Evolutionary conservation across 2,113 vertebrate species (phyloP).

Genomic region (Ginglymostoma cirratum): DNA sequence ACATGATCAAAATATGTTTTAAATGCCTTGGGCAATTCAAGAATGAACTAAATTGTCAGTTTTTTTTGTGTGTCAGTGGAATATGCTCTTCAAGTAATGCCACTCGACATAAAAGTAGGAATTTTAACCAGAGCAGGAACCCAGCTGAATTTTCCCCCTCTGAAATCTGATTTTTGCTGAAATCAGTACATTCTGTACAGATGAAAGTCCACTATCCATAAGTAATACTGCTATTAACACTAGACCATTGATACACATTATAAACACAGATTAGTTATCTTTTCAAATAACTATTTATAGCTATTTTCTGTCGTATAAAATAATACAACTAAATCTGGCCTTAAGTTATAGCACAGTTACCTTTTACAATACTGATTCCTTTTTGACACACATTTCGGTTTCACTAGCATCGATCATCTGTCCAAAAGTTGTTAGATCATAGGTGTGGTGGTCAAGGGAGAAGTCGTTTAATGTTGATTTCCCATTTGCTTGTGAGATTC

Average conservation of each 20-base stretch:
- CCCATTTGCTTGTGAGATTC: not conserved
- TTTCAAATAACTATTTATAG: not conserved
- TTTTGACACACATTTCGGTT: not conserved
- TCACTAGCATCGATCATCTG: not conserved
- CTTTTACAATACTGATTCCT: not conserved
- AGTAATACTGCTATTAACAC: not conserved
- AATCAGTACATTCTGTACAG: not conserved
- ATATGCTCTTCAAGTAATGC: not conserved
- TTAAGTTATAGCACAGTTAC: not conserved
- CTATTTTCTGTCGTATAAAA: not conserved
- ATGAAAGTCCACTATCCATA: not conserved
- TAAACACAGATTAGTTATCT: not conserved
- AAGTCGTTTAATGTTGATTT: not conserved
- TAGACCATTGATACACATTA: not conserved
- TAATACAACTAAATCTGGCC: not conserved
- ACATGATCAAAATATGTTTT: not conserved
- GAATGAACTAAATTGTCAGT: not conserved
- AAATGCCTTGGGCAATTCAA: not conserved
- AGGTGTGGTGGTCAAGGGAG: not conserved
- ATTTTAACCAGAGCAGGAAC: not conserved
- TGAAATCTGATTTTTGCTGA: not conserved
- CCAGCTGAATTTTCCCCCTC: not conserved
- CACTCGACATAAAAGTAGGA: not conserved
- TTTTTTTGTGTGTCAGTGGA: not conserved
- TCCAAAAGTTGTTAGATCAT: not conserved